Conservation (phyloP, 1,140 invertebrate species). For the Atta texana region DNA sequence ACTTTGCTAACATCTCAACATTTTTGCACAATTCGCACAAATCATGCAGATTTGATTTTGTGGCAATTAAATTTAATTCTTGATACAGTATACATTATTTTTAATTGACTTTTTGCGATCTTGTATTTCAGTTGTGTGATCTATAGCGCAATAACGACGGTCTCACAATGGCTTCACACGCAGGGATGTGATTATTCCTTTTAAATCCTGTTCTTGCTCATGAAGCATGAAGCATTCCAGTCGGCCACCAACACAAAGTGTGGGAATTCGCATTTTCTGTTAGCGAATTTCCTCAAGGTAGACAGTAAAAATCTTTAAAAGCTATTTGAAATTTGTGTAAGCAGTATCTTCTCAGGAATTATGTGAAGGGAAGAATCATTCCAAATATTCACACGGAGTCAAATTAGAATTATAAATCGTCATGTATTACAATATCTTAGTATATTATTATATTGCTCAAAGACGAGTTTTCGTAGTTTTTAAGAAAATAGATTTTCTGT, state of each 20-base stretch:
- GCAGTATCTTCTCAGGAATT: not conserved
- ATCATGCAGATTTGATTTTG: not conserved
- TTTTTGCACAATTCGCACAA: not conserved
- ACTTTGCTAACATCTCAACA: not conserved
- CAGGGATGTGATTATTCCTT: conserved; percentile 71
- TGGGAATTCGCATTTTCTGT: conserved; percentile 52
- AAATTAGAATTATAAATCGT: conserved; percentile 22
- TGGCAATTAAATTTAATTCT: not conserved
- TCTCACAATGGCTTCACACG: conserved; percentile 79
- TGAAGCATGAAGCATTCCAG: conserved; percentile 57
- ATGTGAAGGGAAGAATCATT: not conserved
- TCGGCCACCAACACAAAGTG: conserved; percentile 24
- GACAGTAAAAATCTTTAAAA: conserved; percentile 29
- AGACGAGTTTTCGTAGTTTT: not conserved
- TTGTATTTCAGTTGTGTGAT: conserved; percentile 78
- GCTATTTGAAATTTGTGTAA: not conserved
- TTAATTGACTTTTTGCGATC: conserved; percentile 34
- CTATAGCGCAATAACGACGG: conserved; percentile 77
- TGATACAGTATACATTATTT: conserved; percentile 8
- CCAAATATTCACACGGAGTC: not conserved
- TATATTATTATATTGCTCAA: not conserved
- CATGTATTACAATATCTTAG: not conserved
- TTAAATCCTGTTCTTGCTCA: conserved; percentile 65
- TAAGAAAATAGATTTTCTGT: conserved; percentile 3
- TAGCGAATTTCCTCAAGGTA: conserved; percentile 1